Base-by-base conservation (phyloP, 2,797 vertebrate genomes). In the Diglossa cyanea region DNA sequence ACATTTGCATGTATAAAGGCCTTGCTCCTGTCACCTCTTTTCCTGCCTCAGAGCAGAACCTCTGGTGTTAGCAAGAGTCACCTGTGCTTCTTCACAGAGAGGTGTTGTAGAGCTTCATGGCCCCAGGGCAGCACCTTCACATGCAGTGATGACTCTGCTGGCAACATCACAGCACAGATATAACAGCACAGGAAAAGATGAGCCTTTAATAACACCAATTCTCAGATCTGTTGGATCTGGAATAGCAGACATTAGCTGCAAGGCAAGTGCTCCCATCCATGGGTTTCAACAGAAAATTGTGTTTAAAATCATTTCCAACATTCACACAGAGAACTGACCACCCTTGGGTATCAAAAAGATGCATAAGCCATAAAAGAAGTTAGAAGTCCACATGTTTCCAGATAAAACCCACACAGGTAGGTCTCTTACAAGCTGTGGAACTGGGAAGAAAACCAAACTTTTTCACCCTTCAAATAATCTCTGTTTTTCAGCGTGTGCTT, bases 201-300 rank as follows among this genome's bases (percentile, higher is more conserved):
- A 91, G 60, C 65, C 79, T 84, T 95, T 95, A 90, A 91, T 95
- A 91, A 84, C 62, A 88, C 44, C 89, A 76, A 17, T 42, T 91
- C 79, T 20, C 82, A 88, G 82, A 70, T 91, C 76, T 88, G 63
- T 86, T 79, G 76, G 90, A 88, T 71, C 28, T 26, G 71, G 55
- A 86, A 84, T 11, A 96, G 73, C 66, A 90, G 77, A 57, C 42
- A 53, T 82, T 67, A 63, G 77, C 93, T 96, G 85, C 62, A 94
- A 96, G 89, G 85, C 94, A 94, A 84, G 42, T 25, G 55, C 40
- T 88, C 50, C 53, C 20, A 83, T 73, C 70, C 67, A 44, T 40
- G 67, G 30, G 33, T 50, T 88, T 81, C 60, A 90, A 84, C 65
- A 58, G 48, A 81, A 40, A 73, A 62, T n/a, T 84, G 21, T 70